Base-by-base conservation (phyloP, 2,797 vertebrate species). In the Cryptoprocta ferox region DNA sequence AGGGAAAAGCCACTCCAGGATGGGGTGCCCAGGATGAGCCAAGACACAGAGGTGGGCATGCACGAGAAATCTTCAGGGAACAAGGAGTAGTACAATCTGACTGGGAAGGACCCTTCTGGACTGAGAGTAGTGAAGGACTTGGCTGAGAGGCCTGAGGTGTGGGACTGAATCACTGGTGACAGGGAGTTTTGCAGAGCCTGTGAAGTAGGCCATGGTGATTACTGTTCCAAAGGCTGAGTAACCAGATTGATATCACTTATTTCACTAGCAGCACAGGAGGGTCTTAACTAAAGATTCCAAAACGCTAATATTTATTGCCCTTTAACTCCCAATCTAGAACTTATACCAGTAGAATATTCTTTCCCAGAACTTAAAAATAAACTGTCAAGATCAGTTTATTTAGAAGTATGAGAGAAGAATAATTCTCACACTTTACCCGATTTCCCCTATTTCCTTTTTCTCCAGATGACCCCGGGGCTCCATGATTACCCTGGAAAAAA, bases 361-460 rank as follows among this genome's bases (percentile, higher is more conserved):
- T 95, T 95, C 79, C 70, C 59, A 66, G 19, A 39, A 11, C 14
- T 76, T 82, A 42, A 71, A 90, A 95, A 80, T 81, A 76, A 87
- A 90, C 30, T 76, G 16, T 19, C 61, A 79, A 61, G 15, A 0
- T 85, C 70, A 39, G n/a, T 65, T 86, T 88, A 32, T 2, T 1
- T 8, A 86, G 89, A 89, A 71, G 87, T 65, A 37, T 32, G 7
- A 95, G 37, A 56, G 65, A 35, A 89, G 50, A 78, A 32, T 39
- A 50, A 50, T 6, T 4, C 9, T 83, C 63, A 42, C 37, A 53
- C 28, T 78, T 97, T 95, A 97, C 97, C 94, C 5, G 30, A 30
- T 50, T 87, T 95, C 94, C 97, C 11, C 11, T 30, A 32, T 30
- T 71, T 80, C 96, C 95, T 83, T 97, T 96, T 94, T 94, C 96